Base-by-base conservation (phyloP, 2,113 vertebrate genomes). In the Psilopsiagon aymara region DNA sequence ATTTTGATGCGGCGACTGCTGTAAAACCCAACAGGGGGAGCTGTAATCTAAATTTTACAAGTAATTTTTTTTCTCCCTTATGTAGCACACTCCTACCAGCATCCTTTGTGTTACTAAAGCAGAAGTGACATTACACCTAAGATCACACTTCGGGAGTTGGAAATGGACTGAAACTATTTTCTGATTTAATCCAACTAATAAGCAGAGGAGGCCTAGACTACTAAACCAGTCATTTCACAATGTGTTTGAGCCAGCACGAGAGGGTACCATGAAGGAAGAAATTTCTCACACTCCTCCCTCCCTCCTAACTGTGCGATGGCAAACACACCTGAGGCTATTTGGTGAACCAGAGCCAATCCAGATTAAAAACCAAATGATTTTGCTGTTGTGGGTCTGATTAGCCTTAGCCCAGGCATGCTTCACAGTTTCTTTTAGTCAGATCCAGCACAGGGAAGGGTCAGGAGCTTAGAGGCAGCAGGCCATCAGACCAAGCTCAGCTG, bases 1-100 rank as follows among this genome's bases (percentile, higher is more conserved):
- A 39, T 39, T 59, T 77, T 44, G 11, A 62, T 20, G 25, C 23
- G 49, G 49, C 9, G 5, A 53, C 31, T 66, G 37, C 9, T 28
- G 23, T 21, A 35, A 44, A 93, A 68, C 27, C 82, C 96, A 92
- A 91, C 31, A 96, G 96, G 33, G 96, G 94, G 96, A 94, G 90
- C 92, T 86, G 67, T 60, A 82, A 92, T 71, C 51, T 76, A 90
- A 88, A 83, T 69, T 94, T 94, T 92, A 52, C 33, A 87, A 90
- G 71, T 3, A 4, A 9, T 53, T 39, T 23, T 33, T 13, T 25
- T 33, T 29, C 13, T 15, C 44, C 17, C 11, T 28, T 28, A 24
- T 9, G 15, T 14, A 57, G 29, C 35, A 63, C n/a, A 31, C 70
- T 82, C 24, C 49, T 62, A 85, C 33, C 35, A 71, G 24, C 69